A percentile compares a stretch with the other conserved stretches of the same genome.
Evolutionary conservation across 2,888 invertebrate genomes (phyloP).

Genomic region (Orthosia cruda): DNA sequence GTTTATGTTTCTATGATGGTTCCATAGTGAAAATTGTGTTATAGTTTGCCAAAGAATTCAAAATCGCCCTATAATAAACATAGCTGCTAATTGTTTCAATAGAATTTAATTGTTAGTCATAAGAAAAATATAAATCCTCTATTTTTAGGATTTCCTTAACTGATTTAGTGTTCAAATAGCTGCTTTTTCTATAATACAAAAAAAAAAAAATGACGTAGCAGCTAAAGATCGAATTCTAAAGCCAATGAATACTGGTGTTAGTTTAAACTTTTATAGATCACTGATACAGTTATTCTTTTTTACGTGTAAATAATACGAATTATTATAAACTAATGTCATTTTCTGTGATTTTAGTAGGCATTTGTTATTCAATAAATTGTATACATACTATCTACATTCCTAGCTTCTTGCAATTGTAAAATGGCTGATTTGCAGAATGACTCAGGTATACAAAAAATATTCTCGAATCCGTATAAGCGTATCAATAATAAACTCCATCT

Average conservation of each 20-base stretch:
- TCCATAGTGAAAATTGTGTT: too few relatives aligned
- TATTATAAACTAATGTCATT: constrained; percentile 7
- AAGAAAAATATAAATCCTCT: neutral
- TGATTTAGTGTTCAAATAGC: neutral
- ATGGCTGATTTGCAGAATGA: constrained; percentile 36
- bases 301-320: neutral
- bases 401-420: constrained; percentile 41
- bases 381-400: constrained; percentile 55
- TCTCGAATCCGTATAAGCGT: neutral
- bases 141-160: neutral
- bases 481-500: neutral
- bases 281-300: neutral
- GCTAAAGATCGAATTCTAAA: constrained; percentile 15
- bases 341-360: constrained; percentile 19
- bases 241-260: constrained; percentile 38
- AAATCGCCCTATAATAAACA: too few relatives aligned
- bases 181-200: neutral
- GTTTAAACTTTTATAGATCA: neutral
- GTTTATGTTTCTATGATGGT: too few relatives aligned
- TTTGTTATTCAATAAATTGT: constrained; percentile 31
- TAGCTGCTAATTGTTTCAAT: constrained; percentile 3
- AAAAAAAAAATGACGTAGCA: too few relatives aligned
- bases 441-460: neutral
- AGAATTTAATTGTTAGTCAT: neutral
- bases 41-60: too few relatives aligned